Conservation (phyloP, 2,797 vertebrate genomes). For the Agapornis canus region DNA sequence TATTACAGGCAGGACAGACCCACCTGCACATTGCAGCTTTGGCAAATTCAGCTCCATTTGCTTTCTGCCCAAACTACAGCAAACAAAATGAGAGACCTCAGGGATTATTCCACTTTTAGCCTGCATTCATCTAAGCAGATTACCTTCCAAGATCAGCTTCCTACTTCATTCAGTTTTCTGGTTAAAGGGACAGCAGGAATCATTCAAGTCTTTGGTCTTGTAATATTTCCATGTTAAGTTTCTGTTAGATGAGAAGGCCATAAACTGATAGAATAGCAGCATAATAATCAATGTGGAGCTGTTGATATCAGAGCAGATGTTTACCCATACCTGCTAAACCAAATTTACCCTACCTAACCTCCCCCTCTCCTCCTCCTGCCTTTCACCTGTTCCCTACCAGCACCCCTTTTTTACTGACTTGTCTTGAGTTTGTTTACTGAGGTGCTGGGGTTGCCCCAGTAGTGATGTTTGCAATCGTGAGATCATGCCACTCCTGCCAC, state of each 20-base stretch:
- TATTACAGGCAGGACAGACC: background rate
- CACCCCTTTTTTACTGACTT: background rate
- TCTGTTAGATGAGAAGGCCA: background rate
- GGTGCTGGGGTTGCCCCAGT: background rate
- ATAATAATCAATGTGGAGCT: background rate
- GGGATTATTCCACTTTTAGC: conserved; percentile 71
- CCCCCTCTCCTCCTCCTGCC: background rate
- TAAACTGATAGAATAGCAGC: background rate
- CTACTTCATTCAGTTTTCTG: conserved; percentile 47
- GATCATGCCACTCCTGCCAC: background rate
- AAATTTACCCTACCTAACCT: background rate
- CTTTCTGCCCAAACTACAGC: conserved; percentile 24
- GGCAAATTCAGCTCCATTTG: conserved; percentile 7
- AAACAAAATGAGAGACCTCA: conserved; percentile 28
- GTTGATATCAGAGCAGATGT: background rate
- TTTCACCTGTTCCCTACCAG: background rate
- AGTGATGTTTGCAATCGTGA: background rate
- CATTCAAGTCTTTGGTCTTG: conserved; percentile 3
- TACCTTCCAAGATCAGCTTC: conserved; percentile 52
- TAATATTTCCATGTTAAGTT: background rate
- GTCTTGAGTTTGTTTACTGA: background rate
- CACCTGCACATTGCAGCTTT: background rate
- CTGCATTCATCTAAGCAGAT: conserved; percentile 59
- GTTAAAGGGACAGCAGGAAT: conserved; percentile 38
- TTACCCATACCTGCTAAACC: background rate